A percentile compares a stretch with the other conserved stretches of the same genome.
Evolutionary conservation across 1,140 invertebrate species (phyloP).

Genomic region (Magallana angulata): DNA sequence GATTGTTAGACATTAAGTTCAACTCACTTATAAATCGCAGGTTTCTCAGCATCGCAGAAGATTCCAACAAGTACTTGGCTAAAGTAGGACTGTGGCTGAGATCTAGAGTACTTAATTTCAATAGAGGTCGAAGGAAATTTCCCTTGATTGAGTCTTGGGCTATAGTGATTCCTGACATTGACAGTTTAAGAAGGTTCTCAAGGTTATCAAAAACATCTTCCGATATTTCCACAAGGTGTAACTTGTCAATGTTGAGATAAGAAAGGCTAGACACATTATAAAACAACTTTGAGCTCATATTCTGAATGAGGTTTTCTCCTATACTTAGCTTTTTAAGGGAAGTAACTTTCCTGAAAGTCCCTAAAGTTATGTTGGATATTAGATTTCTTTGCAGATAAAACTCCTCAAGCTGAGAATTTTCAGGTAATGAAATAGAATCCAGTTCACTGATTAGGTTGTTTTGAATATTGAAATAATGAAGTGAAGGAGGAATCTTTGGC

Average conservation of each 20-base stretch:
- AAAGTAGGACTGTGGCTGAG: conserved; percentile 87
- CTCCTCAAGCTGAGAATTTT: conserved; percentile 60
- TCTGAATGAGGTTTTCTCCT: conserved; percentile 76
- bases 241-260: conserved; percentile 51
- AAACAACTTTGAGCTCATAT: conserved; percentile 73
- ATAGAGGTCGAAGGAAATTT: conserved; percentile 80
- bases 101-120: conserved; percentile 85
- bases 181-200: conserved; percentile 83
- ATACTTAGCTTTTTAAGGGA: conserved; percentile 81
- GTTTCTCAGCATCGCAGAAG: conserved; percentile 85
- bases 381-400: conserved; percentile 67
- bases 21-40: conserved; percentile 57
- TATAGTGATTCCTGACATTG: conserved; percentile 84
- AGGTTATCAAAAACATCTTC: conserved; percentile 80
- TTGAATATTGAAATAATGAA: conserved; percentile 34
- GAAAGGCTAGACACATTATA: conserved; percentile 83
- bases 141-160: conserved; percentile 79
- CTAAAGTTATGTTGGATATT: conserved; percentile 51
- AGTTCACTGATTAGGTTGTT: conserved; percentile 35
- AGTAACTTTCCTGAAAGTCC: conserved; percentile 60
- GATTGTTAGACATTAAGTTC: conserved; percentile 79
- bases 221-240: conserved; percentile 31
- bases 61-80: conserved; percentile 83
- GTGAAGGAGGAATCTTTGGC: neutral
- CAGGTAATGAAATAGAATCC: conserved; percentile 53